Evolutionary conservation across 2,113 vertebrate species (phyloP).

Genomic region (Eonycteris spelaea): DNA sequence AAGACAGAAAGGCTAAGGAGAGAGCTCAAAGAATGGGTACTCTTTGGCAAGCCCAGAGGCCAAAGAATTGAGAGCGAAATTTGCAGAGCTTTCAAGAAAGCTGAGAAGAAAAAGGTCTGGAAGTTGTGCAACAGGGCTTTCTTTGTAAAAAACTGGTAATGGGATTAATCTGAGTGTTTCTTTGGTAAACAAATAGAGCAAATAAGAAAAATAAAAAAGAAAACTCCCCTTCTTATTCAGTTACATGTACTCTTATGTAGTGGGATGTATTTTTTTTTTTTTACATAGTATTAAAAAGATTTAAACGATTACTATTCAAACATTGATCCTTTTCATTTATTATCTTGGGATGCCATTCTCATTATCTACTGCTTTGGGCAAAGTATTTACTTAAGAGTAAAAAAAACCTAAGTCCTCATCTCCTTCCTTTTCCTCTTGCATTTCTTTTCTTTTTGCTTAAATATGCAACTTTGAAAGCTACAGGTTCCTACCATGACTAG

Average conservation of each 20-base stretch:
- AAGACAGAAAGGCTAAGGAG: conserved; percentile 44
- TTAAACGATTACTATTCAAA: background rate
- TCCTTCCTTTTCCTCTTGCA: background rate
- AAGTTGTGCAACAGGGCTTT: background rate
- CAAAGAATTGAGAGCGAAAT: conserved; percentile 34
- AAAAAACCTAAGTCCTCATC: background rate
- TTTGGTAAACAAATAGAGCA: background rate
- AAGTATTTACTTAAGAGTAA: background rate
- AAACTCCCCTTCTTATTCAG: background rate
- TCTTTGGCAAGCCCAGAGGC: conserved; percentile 19
- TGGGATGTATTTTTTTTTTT: background rate
- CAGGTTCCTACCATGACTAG: background rate
- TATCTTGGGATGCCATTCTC: background rate
- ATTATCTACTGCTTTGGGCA: background rate
- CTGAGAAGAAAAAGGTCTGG: background rate
- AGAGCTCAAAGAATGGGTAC: background rate
- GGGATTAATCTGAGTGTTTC: background rate
- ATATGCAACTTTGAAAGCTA: background rate
- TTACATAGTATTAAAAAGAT: background rate
- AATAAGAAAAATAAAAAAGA: conserved; percentile 21
- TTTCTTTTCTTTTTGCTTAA: background rate
- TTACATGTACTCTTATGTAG: background rate
- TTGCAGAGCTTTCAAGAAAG: conserved; percentile 31
- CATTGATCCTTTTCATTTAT: background rate
- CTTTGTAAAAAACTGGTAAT: conserved; percentile 55